A percentile compares a stretch with the other conserved stretches of the same genome.
phyloP scores from a whole-genome alignment of 1,140 invertebrate genomes.

The Trachymyrmex cornetzi region DNA sequence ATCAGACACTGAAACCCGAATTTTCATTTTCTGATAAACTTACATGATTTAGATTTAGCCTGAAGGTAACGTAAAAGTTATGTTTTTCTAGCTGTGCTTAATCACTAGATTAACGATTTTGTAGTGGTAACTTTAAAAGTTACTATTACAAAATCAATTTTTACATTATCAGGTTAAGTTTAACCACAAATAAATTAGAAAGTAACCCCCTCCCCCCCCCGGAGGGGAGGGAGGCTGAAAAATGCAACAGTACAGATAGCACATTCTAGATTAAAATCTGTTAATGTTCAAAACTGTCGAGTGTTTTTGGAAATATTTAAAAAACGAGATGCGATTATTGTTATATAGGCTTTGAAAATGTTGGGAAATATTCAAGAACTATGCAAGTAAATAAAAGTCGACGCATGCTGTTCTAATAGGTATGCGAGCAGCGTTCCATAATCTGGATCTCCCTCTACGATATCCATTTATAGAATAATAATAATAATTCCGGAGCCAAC shows the following conservation, averaged over 20 bases:
- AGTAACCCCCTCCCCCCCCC: neutral
- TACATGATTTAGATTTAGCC: too few species aligned
- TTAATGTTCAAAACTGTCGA: neutral
- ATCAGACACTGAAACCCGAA: too few species aligned
- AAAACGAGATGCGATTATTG: neutral
- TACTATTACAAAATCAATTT: too few species aligned
- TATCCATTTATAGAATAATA: slow-evolving; percentile 78
- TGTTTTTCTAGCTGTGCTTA: too few species aligned
- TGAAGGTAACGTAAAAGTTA: too few species aligned
- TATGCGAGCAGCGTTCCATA: slow-evolving; percentile 62
- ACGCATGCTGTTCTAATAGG: slow-evolving; percentile 47
- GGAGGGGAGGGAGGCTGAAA: too few species aligned
- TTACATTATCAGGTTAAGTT: too few species aligned
- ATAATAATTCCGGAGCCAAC: slow-evolving; percentile 73
- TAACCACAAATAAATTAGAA: too few species aligned
- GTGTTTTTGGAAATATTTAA: neutral
- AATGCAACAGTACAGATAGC: neutral
- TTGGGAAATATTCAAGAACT: neutral
- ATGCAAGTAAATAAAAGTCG: slow-evolving; percentile 17
- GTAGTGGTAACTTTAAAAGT: too few species aligned
- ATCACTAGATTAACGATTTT: too few species aligned
- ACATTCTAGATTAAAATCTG: neutral
- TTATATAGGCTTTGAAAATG: neutral
- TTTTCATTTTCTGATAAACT: too few species aligned
- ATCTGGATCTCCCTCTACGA: slow-evolving; percentile 56